Percentiles rank a stretch among this genome's conserved stretches.
Conservation (phyloP, 2,888 invertebrate species). For the Acleris holmiana region DNA sequence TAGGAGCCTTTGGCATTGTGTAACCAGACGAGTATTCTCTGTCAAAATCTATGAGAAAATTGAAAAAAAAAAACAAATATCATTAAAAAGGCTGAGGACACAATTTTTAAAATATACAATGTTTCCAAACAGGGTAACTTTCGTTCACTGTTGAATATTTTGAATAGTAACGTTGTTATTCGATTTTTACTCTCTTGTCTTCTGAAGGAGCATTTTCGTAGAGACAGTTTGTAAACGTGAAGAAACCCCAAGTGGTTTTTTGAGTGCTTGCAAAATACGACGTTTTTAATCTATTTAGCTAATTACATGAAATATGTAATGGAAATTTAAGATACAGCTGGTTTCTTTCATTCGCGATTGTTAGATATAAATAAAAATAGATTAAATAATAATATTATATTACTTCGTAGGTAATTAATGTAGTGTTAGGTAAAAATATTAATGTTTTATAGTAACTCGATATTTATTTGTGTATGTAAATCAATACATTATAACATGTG, state of each 20-base stretch:
- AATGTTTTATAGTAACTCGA: constrained; percentile 65
- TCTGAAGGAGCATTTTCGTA: constrained; percentile 55
- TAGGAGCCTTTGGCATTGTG: too few relatives aligned
- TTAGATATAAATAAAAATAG: constrained; percentile 22
- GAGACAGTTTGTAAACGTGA: constrained; percentile 43
- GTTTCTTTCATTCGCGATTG: constrained; percentile 31
- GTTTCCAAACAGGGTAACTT: constrained; percentile 82
- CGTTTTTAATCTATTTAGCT: constrained; percentile 34
- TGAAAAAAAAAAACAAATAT: constrained; percentile 57
- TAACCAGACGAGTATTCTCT: constrained; percentile 50
- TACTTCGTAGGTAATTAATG: constrained; percentile 54
- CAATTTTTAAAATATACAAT: constrained; percentile 83
- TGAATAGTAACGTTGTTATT: constrained; percentile 69
- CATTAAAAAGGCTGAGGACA: constrained; percentile 82
- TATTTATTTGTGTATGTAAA: constrained; percentile 73
- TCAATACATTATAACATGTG: constrained; percentile 56
- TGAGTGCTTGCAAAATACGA: constrained; percentile 26
- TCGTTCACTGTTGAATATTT: constrained; percentile 79
- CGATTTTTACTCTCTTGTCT: constrained; percentile 71
- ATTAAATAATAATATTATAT: constrained; percentile 41
- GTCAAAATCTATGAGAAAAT: constrained; percentile 52
- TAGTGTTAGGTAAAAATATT: constrained; percentile 47
- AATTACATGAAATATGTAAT: constrained; percentile 26
- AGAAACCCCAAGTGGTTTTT: constrained; percentile 23
- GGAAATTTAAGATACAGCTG: constrained; percentile 26